Evolutionary conservation across 2,888 invertebrate species (phyloP).

Genomic region (Protophormia terraenovae): DNA sequence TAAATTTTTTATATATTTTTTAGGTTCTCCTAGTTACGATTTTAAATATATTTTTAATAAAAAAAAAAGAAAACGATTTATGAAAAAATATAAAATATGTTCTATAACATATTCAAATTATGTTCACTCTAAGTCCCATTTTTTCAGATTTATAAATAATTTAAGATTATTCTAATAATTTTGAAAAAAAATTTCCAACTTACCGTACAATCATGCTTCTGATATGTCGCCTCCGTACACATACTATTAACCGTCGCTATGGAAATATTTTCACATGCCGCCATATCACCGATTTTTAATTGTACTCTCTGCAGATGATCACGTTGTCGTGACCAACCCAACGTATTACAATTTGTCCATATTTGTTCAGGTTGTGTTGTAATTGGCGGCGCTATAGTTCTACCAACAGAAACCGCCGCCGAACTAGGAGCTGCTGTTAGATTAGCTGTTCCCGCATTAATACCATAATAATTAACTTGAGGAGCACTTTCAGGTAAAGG

Average conservation of each 20-base stretch:
- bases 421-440: constrained; percentile 42
- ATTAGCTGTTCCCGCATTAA: constrained; percentile 47
- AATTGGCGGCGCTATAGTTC: constrained; percentile 33
- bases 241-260: constrained; percentile 91
- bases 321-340: constrained; percentile 93
- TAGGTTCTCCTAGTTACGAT: no score
- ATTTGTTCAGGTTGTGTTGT: constrained; percentile 71
- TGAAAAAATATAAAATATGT: no score
- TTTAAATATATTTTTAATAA: no score
- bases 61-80: no score
- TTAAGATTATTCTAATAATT: no score
- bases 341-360: constrained; percentile 88
- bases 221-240: constrained; percentile 90
- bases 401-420: background rate
- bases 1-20: no score
- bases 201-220: constrained; percentile 92
- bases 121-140: no score
- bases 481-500: constrained; percentile 79
- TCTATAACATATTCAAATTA: no score
- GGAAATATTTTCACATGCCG: constrained; percentile 91
- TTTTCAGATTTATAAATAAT: no score
- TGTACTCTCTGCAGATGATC: constrained; percentile 92
- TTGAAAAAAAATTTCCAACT: constrained; percentile 79
- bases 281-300: constrained; percentile 88
- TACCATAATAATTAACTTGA: constrained; percentile 76